Conservation (phyloP, 2,888 invertebrate species). For the Embidobia sp. region DNA sequence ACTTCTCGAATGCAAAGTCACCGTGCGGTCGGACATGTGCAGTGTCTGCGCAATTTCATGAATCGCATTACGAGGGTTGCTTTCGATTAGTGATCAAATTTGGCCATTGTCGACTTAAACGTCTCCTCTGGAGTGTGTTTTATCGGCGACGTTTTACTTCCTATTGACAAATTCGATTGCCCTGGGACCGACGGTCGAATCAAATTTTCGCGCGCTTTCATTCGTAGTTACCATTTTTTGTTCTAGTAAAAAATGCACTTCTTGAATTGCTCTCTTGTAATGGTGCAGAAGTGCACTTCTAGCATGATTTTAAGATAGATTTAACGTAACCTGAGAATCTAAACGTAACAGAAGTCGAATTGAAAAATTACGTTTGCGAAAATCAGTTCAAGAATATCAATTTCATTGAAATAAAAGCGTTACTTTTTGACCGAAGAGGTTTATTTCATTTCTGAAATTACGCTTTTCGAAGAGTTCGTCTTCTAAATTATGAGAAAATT, state of each 20-base stretch:
- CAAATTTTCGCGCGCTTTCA: not conserved
- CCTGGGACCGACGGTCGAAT: not conserved
- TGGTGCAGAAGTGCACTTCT: slow-evolving; percentile 4
- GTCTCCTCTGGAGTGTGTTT: slow-evolving; percentile 2
- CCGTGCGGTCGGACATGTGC: slow-evolving; percentile 24
- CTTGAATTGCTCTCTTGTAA: not conserved
- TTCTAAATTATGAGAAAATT: too few relatives aligned
- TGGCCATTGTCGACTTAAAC: slow-evolving; percentile 37
- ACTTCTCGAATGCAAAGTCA: slow-evolving; percentile 7
- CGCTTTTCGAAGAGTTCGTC: not conserved
- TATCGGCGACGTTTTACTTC: not conserved
- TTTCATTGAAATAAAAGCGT: slow-evolving; percentile 12
- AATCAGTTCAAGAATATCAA: slow-evolving; percentile 15
- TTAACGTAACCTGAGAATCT: slow-evolving; percentile 6
- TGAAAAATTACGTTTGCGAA: slow-evolving; percentile 6
- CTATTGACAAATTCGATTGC: slow-evolving; percentile 19
- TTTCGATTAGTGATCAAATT: slow-evolving; percentile 53
- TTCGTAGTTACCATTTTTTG: slow-evolving; percentile 3
- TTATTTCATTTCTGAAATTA: not conserved
- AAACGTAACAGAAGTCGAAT: slow-evolving; percentile 15
- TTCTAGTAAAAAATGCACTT: not conserved
- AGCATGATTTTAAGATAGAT: slow-evolving; percentile 3
- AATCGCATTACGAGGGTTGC: slow-evolving; percentile 30
- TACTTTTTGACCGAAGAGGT: not conserved
- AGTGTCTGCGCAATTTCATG: slow-evolving; percentile 46